Base-by-base conservation (phyloP, 2,797 vertebrate species). In the Passerculus sandwichensis region DNA sequence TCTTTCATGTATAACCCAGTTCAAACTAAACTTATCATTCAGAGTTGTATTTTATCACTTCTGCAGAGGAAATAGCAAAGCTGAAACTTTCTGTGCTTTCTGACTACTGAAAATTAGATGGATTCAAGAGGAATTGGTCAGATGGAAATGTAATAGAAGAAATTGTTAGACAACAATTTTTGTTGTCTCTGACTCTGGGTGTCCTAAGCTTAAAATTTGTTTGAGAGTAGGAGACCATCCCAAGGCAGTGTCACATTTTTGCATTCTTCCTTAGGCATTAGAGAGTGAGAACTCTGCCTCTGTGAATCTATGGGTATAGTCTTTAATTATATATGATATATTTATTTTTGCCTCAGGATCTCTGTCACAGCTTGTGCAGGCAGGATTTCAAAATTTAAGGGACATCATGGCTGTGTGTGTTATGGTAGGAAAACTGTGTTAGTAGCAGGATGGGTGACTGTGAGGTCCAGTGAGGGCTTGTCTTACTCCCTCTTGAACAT, bases 251-350 rank as follows among this genome's bases (percentile, higher is more conserved):
- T 75, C 89, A 88, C 86, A 69, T 85, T 95, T 96, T 89, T 95
- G 70, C 92, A 94, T 94, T 95, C 89, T 50, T 96, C 89, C 95
- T 88, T 95, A 92, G 93, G 93, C 88, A 40, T 88, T 71, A 75
- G 45, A 54, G 87, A 80, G 42, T 21, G 72, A 78, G 65, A 91
- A 34, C 59, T 91, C 69, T 64, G 82, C 61, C 72, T 71, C 75
- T 89, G 65, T 89, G 89, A 71, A 72, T 92, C 45, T 36, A 36
- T 80, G 84, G 79, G 42, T 50, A 71, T 59, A 81, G 82, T 87
- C 77, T 93, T 96, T 96, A 95, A 93, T 96, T 96, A 96, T 92
- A 76, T 75, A 96, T 93, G 91, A 80, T 95, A 15, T 89, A 91
- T 94, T 96, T 96, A 91, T 91, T 96, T 96, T 94, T 96, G 96